phyloP scores from a whole-genome alignment of 2,797 vertebrate species.

The Lepilemur ruficaudatus region DNA sequence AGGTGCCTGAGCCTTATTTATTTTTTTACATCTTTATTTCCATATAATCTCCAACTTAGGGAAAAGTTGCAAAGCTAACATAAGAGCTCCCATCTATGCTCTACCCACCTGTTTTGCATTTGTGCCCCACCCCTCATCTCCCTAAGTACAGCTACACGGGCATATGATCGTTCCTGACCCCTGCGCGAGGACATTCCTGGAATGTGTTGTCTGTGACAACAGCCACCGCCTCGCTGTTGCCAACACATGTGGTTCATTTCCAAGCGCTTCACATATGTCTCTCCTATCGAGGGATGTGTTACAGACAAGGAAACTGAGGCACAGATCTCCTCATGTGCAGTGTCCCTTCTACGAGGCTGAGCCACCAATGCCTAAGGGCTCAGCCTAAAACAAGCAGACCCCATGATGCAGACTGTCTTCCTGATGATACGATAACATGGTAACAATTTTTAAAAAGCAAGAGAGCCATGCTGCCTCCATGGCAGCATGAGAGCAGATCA shows the following conservation, averaged over 20 bases:
- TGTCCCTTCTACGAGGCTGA: background rate
- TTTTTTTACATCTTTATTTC: background rate
- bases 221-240: background rate
- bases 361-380: background rate
- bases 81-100: background rate
- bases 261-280: background rate
- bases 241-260: background rate
- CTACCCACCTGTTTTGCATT: background rate
- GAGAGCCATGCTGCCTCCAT: background rate
- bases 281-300: background rate
- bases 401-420: background rate
- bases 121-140: accelerated
- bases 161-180: background rate
- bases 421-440: accelerated
- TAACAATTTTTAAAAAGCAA: background rate
- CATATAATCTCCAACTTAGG: background rate
- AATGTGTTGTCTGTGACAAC: background rate
- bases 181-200: accelerated
- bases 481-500: accelerated
- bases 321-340: background rate
- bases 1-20: background rate
- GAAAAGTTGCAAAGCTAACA: background rate
- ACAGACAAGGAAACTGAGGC: background rate
- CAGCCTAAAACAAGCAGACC: background rate
- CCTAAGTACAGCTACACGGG: accelerated